Evolutionary conservation across 2,888 invertebrate genomes (phyloP).

Genomic region (Venusia cambrica): DNA sequence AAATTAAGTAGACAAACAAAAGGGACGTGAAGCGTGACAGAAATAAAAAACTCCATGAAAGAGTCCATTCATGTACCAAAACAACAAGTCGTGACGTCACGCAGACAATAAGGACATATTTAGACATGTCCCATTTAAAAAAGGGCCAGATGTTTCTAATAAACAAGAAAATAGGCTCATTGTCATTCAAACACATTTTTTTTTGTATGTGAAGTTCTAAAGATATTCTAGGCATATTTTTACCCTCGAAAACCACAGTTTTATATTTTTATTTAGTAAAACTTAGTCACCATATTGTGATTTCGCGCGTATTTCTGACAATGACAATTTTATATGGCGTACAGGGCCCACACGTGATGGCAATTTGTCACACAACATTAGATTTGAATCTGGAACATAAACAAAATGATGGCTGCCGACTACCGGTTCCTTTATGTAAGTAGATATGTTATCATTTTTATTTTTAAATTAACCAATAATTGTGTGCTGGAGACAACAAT

Average conservation of each 20-base stretch:
- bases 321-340: constrained; percentile 35
- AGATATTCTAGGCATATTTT: constrained; percentile 4
- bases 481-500: too few relatives aligned
- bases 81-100: constrained; percentile 41
- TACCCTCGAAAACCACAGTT: too few relatives aligned
- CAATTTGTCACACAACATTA: constrained; percentile 72
- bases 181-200: constrained; percentile 15
- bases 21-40: constrained; percentile 25
- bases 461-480: too few relatives aligned
- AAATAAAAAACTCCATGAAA: constrained; percentile 32
- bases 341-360: constrained; percentile 50
- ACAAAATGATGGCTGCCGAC: constrained; percentile 52
- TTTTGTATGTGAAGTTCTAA: constrained; percentile 7
- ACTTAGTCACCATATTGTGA: too few relatives aligned
- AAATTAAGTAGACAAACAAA: constrained; percentile 27
- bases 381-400: constrained; percentile 72
- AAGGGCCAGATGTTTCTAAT: constrained; percentile 24
- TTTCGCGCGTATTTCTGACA: constrained; percentile 25
- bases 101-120: constrained; percentile 39
- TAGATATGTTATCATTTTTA: too few relatives aligned
- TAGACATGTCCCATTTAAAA: constrained; percentile 34
- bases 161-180: constrained; percentile 21
- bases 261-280: too few relatives aligned
- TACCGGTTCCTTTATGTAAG: constrained; percentile 33
- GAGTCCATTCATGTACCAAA: constrained; percentile 38